Evolutionary conservation across 1,140 invertebrate genomes (phyloP), one percentile per base, ranked within the genome.

Genomic region (Apis cerana): DNA sequence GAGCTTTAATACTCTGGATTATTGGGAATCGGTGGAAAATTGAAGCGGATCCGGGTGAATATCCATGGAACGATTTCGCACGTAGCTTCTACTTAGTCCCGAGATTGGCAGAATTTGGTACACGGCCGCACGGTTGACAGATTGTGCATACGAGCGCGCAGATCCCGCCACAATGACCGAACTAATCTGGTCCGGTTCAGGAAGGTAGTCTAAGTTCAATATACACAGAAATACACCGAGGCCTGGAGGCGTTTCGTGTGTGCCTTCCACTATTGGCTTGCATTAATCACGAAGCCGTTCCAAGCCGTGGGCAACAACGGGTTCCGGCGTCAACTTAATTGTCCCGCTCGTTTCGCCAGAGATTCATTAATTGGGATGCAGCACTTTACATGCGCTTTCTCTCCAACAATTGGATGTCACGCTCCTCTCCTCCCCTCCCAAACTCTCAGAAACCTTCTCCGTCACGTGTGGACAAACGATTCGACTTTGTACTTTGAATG

Each of bases 141-240:
- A 91, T 91, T 89, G 86, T 77, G 83, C 83, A 87, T 74, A 82
- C 71, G 80, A 75, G 75, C 85, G 80, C 78, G 83, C 83, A 83
- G 80, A 59, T 52, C 23, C 59, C 67, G 88, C 76, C 87, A 90
- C 90, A 92, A 91, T 91, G 87, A 91, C 90, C 89, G 88, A 91
- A 91, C 89, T 92, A 92, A 92, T 91, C 89, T 91, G 86, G 90
- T 91, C 89, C 89, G 68, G 86, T 75, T 48, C 64, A 85, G 79
- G 86, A 83, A 88, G 83, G 84, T 88, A 90, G 85, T 81, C 87
- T 77, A 91, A 90, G 91, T 91, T 91, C 90, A 92, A 92, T 91
- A 91, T 91, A 84, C 86, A 90, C 90, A 86, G 85, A 82, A 90
- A 91, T 91, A 90, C 87, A 88, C 77, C 83, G 84, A 76, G 11